Evolutionary conservation across 1,140 invertebrate species (phyloP), one percentile per base, ranked within the genome.

Genomic region (Camponotus vicinus): DNA sequence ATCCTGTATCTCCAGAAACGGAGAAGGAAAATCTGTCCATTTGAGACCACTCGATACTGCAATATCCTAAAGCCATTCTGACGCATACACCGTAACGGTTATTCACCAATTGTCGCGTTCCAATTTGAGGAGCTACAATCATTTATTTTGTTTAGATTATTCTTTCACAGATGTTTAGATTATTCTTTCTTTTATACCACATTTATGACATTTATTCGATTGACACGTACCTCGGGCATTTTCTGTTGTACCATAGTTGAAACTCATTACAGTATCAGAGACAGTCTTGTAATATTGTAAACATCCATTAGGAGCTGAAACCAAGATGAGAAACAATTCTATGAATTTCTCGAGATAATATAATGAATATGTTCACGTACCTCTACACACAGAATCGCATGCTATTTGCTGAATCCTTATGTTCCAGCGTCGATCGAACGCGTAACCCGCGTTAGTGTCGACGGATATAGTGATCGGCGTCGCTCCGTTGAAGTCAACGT

Each of bases 41-140:
- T 80, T 96, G 96, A 13, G 95, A 94, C 96, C 97, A 97, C 89
- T 96, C 95, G 73, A 97, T 97, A 21, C 94, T 95, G 91, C 97
- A 97, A 89, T 96, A 97, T 2, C 97, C 97, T 18, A 96, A 92
- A 70, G 95, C 96, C 96, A 97, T 97, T 90, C 96, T 95, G 40
- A 97, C 95, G 90, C 97, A 98, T 52, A 97, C 96, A 15, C 97
- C 97, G 92, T 98, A 98, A 92, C 97, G 97, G 66, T 97, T 95
- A 92, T 97, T 97, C 2, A 96, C 96, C 40, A 98, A 94, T 94
- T 98, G 96, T 85, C 97, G 94, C 0, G 97, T 97, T 52, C 97
- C 97, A 83, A 94, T 89, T 67, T 93, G 80, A 79, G 89, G 86
- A 2, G 86, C 88, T 88, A 55, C 63, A 90, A 88, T 34, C 13